Conservation (phyloP, 1,140 invertebrate species). For the Maniola jurtina region DNA sequence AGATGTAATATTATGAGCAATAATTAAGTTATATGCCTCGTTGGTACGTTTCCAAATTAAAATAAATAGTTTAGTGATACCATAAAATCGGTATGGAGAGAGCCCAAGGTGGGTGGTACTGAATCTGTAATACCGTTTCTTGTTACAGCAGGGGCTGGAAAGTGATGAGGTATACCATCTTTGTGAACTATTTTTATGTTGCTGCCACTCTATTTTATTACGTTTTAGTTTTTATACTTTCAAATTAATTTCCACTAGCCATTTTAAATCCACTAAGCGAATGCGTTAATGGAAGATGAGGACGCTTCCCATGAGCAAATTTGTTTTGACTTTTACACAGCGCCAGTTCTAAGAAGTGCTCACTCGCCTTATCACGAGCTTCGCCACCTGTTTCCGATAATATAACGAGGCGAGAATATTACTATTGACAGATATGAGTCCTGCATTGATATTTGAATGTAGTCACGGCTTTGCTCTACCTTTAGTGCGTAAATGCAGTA, state of each 20-base stretch:
- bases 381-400: slow-evolving; percentile 44
- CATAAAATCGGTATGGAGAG: slow-evolving; percentile 51
- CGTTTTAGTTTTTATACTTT: slow-evolving; percentile 72
- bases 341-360: slow-evolving; percentile 50
- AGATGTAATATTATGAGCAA: slow-evolving; percentile 26
- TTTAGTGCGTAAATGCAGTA: slow-evolving; percentile 34
- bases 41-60: slow-evolving; percentile 27
- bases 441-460: slow-evolving; percentile 32
- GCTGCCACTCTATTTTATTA: slow-evolving; percentile 74
- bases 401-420: slow-evolving; percentile 29
- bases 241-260: slow-evolving; percentile 70
- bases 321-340: slow-evolving; percentile 57
- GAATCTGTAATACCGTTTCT: slow-evolving; percentile 79
- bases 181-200: slow-evolving; percentile 78
- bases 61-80: slow-evolving; percentile 36
- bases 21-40: slow-evolving; percentile 25
- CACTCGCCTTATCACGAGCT: slow-evolving; percentile 66
- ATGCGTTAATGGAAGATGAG: slow-evolving; percentile 73
- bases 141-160: slow-evolving; percentile 91
- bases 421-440: slow-evolving; percentile 26
- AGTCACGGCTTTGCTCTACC: slow-evolving; percentile 35
- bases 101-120: slow-evolving; percentile 76
- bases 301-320: slow-evolving; percentile 72
- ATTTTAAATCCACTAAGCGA: slow-evolving; percentile 69
- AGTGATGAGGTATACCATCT: slow-evolving; percentile 88